Percentiles rank a stretch among this genome's conserved stretches.
These are phyloP conservation scores for Nymphalis c-album DNA, from an alignment of 2,888 invertebrate genomes.

Conservation along the genomic window DNA sequence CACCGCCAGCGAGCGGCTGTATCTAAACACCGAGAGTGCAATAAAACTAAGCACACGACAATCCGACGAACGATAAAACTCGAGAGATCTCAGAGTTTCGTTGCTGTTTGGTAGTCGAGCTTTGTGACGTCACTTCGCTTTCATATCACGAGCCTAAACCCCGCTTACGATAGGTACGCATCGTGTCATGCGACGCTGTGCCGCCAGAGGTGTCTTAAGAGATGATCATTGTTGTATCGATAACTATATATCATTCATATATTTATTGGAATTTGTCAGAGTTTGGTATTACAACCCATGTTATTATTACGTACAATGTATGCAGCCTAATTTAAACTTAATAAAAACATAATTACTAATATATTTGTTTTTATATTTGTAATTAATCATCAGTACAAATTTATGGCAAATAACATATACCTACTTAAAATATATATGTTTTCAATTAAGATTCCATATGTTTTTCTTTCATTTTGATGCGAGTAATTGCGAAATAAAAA, in stretches of 20 bases:
- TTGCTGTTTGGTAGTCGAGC: constrained; percentile 40
- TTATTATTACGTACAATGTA: too few relatives aligned
- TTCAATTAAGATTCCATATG: too few relatives aligned
- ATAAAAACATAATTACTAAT: too few relatives aligned
- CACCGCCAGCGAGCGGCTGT: constrained; percentile 51
- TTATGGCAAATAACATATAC: too few relatives aligned
- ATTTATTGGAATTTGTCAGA: too few relatives aligned
- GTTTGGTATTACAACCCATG: too few relatives aligned
- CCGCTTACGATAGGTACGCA: constrained; percentile 51
- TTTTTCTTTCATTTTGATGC: too few relatives aligned
- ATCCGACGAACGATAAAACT: constrained; percentile 72
- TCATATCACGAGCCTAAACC: constrained; percentile 73
- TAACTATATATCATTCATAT: background rate
- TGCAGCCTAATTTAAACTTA: too few relatives aligned
- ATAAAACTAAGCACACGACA: constrained; percentile 78
- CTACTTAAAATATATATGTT: too few relatives aligned
- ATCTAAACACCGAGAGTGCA: constrained; percentile 68
- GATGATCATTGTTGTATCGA: constrained; percentile 18
- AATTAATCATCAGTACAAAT: too few relatives aligned
- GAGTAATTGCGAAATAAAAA: too few relatives aligned
- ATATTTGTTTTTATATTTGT: too few relatives aligned
- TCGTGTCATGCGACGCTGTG: constrained; percentile 43
- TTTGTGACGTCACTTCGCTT: constrained; percentile 72
- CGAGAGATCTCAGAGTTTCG: constrained; percentile 55
- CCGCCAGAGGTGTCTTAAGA: constrained; percentile 35